Conservation (phyloP, 2,888 invertebrate genomes). For the Drosophila anceps region DNA sequence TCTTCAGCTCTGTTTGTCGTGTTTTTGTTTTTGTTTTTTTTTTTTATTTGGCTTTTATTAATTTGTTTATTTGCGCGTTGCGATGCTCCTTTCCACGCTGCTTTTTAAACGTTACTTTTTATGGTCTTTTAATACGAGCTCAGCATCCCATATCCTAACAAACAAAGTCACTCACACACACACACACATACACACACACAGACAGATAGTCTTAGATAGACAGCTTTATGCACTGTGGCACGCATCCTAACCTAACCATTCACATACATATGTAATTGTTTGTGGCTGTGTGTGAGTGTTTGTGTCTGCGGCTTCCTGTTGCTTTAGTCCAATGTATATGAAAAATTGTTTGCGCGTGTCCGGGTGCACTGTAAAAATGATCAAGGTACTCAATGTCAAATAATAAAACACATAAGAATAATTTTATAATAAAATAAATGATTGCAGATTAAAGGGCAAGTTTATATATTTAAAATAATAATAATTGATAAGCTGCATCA, state of each 20-base stretch:
- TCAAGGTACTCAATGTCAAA: background rate
- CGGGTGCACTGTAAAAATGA: conserved; percentile 40
- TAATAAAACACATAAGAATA: too few species aligned
- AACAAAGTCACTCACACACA: conserved; percentile 12
- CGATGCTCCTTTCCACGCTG: conserved; percentile 51
- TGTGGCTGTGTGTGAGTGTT: conserved; percentile 8
- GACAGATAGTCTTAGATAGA: conserved; percentile 32
- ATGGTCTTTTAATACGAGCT: conserved; percentile 64
- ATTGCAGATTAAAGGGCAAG: background rate
- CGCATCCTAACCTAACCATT: conserved; percentile 29
- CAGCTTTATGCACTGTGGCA: conserved; percentile 47
- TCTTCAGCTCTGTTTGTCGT: conserved; percentile 33
- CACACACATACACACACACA: conserved; percentile 1
- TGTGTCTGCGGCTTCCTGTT: conserved; percentile 52
- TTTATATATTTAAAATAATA: background rate
- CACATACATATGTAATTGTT: conserved; percentile 12
- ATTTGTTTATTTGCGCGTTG: conserved; percentile 74
- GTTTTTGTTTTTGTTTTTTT: conserved; percentile 10
- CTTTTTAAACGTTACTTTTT: conserved; percentile 57
- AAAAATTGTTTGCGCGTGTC: conserved; percentile 38
- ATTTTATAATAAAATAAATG: background rate
- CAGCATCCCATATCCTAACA: conserved; percentile 23
- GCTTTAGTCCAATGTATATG: conserved; percentile 48
- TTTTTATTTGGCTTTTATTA: conserved; percentile 73
- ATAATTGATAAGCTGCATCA: background rate